Base-by-base conservation (phyloP, 2,888 invertebrate species). In the Malacosoma neustria region DNA sequence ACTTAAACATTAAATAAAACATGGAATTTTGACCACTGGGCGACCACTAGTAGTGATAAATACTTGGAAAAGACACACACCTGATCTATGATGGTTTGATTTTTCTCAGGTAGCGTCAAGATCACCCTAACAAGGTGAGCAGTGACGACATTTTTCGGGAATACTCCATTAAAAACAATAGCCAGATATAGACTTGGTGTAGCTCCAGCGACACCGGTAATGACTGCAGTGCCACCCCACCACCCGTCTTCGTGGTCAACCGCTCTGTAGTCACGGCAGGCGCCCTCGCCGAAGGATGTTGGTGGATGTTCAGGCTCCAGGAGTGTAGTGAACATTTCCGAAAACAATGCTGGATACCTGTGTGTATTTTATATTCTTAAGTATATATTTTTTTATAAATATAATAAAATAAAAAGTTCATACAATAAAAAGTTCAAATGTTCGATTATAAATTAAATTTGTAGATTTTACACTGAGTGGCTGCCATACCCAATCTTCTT, bases 181-280 rank as follows among this genome's bases (percentile, higher is more conserved):
- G 93, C 93, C 30, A 95, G 70, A 64, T 95, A 93, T 40, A 96
- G 89, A 29, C 93, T 93, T 0, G 95, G 94, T 0, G 93, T 91
- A 1, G 93, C 90, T 0, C 93, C 91, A 7, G 93, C 92, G 0
- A 91, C 92, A 0, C 93, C 93, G 0, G 95, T 93, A 1, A 96
- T 92, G 22, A 95, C 91, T 1, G 95, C 96, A 0, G 95, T 95
- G 1, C 95, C 96, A 2, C 95, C 95, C 95, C 96, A 56, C 94
- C 95, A 52, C 86, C 91, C 54, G 87, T 93, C 43, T 77, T 87
- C 89, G 87, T 87, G 71, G 40, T 86, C 74, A 38, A 72, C 58
- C 6, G 61, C 41, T 45, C 75, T 45, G 77, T 79, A 68, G 84
- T 89, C 45, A 73, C 89, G 49, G 87, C 92, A 55, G 76, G 88